phyloP scores from a whole-genome alignment of 1,140 invertebrate genomes.

The Drosophila yakuba region DNA sequence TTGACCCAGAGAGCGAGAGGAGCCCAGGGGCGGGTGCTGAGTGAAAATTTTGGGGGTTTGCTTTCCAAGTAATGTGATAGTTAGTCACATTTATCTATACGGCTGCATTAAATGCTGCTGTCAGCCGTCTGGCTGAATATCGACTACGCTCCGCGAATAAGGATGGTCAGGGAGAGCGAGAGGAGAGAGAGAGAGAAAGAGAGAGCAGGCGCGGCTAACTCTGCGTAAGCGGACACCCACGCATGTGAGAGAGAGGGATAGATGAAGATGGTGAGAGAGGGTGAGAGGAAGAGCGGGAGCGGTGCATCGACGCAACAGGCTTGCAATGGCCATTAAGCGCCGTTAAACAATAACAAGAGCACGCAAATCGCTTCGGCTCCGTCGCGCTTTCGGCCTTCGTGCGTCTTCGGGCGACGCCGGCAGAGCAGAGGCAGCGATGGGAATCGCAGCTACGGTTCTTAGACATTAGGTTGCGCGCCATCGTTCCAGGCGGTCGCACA shows the following conservation, averaged over 20 bases:
- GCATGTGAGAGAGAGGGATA: constrained; percentile 18
- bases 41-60: not conserved
- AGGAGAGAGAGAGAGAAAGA: constrained; percentile 9
- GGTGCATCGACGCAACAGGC: constrained; percentile 59
- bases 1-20: constrained; percentile 68
- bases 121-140: not conserved
- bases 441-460: constrained; percentile 63
- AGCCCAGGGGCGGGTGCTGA: not conserved
- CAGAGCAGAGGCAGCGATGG: constrained; percentile 43
- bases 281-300: constrained; percentile 3
- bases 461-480: constrained; percentile 83
- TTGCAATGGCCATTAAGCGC: constrained; percentile 56
- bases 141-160: not conserved
- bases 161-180: not conserved
- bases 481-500: constrained; percentile 81
- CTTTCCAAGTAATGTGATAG: too few relatives aligned
- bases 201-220: constrained; percentile 48
- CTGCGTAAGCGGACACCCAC: constrained; percentile 35
- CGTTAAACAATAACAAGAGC: constrained; percentile 44
- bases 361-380: constrained; percentile 49
- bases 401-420: constrained; percentile 27
- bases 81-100: too few relatives aligned
- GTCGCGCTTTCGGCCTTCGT: constrained; percentile 23
- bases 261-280: not conserved
- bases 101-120: too few relatives aligned